A percentile compares a stretch with the other conserved stretches of the same genome.
Evolutionary conservation across 1,140 invertebrate species (phyloP).

Genomic region (Bombus polaris): DNA sequence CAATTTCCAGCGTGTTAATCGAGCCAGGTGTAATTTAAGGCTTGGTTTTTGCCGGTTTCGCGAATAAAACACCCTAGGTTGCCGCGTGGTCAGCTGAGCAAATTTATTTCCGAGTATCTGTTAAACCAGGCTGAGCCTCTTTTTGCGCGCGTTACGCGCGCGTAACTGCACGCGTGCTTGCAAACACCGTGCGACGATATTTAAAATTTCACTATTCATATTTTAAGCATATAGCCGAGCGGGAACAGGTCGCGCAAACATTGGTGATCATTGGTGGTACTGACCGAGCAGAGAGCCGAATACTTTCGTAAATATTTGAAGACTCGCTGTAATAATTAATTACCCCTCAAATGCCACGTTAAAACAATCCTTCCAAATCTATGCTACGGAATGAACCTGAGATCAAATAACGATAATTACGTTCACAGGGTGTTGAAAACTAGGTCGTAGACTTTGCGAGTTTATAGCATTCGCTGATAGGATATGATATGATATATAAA

Average conservation of each 20-base stretch:
- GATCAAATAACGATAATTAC: not conserved
- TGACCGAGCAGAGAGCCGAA: conserved; percentile 41
- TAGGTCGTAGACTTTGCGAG: not conserved
- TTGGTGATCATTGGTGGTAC: conserved; percentile 38
- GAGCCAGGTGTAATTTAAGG: not conserved
- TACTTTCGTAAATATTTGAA: conserved; percentile 62
- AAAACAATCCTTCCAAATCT: conserved; percentile 25
- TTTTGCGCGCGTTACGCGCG: conserved; percentile 11
- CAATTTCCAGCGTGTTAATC: not conserved
- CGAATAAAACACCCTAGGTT: not conserved
- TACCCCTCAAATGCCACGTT: conserved; percentile 48
- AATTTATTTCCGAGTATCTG: conserved; percentile 29
- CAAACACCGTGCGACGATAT: conserved; percentile 48
- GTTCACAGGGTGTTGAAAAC: not conserved
- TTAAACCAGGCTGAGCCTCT: conserved; percentile 7
- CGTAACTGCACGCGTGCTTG: conserved; percentile 10
- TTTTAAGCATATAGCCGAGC: conserved; percentile 29
- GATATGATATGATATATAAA: not conserved
- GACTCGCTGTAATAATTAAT: conserved; percentile 58
- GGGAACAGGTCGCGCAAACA: conserved; percentile 45
- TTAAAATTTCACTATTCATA: conserved; percentile 62
- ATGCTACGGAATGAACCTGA: not conserved
- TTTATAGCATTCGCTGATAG: not conserved
- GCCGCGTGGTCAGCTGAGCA: conserved; percentile 2
- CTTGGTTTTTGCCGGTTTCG: not conserved